phyloP scores from a whole-genome alignment of 2,888 invertebrate genomes.

The Erpobdella octoculata region DNA sequence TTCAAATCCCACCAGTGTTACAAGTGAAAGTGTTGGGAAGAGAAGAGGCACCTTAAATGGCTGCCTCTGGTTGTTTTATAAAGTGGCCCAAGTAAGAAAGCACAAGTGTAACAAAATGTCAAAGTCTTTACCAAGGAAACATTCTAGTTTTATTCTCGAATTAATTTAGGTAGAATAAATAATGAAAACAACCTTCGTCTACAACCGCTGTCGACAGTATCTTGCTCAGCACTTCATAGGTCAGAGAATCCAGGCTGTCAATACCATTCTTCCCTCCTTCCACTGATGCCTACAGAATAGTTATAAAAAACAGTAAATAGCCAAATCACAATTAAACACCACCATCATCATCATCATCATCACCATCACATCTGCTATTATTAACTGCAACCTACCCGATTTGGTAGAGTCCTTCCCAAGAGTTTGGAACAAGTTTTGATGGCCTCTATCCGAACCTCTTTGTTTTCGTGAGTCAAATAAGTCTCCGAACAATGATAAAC shows the following conservation, averaged over 20 bases:
- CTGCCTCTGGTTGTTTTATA: too few species aligned
- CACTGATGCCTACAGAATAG: not conserved
- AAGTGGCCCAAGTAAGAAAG: too few species aligned
- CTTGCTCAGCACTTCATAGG: slow-evolving; percentile 72
- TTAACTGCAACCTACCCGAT: not conserved
- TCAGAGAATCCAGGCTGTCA: not conserved
- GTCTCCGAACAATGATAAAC: slow-evolving; percentile 84
- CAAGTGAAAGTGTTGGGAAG: too few species aligned
- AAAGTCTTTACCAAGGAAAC: too few species aligned
- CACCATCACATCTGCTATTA: not conserved
- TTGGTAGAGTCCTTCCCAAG: not conserved
- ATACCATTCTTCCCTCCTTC: not conserved
- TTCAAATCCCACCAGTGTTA: too few species aligned
- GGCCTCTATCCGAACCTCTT: slow-evolving; percentile 83
- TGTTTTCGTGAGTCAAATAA: slow-evolving; percentile 80
- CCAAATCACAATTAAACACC: not conserved
- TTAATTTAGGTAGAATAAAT: not conserved
- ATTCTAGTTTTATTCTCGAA: not conserved
- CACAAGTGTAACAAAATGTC: too few species aligned
- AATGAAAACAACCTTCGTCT: slow-evolving; percentile 61
- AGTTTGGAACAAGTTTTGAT: slow-evolving; percentile 69
- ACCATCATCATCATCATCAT: too few species aligned
- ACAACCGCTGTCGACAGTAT: slow-evolving; percentile 85
- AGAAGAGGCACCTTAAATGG: too few species aligned
- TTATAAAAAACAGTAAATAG: too few species aligned